phyloP scores from a whole-genome alignment of 2,113 vertebrate genomes.

The Aplodontia rufa region DNA sequence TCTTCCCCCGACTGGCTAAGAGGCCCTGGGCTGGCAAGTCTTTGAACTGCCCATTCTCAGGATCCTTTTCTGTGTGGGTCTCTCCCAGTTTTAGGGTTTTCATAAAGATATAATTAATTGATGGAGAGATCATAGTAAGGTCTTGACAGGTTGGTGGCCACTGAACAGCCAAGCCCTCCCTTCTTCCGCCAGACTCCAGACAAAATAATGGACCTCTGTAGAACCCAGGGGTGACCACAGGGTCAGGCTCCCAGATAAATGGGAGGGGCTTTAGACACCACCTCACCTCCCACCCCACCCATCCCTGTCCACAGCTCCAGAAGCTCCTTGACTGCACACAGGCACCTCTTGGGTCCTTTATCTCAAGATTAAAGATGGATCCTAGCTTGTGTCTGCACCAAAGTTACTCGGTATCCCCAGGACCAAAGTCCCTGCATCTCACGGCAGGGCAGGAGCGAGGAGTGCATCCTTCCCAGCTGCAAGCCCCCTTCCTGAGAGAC shows the following conservation, averaged over 20 bases:
- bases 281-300: not conserved
- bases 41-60: too few species aligned
- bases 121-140: not conserved
- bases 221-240: too few species aligned
- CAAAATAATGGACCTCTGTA: accelerated
- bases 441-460: not conserved
- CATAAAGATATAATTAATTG: not conserved
- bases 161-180: too few species aligned
- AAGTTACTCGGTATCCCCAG: not conserved
- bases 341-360: not conserved
- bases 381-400: not conserved
- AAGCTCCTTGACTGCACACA: not conserved
- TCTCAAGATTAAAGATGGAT: not conserved
- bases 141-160: not conserved
- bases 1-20: not conserved
- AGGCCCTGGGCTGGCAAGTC: not conserved
- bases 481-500: accelerated
- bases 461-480: not conserved
- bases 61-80: not conserved
- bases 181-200: not conserved
- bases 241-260: not conserved
- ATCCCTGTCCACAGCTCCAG: not conserved
- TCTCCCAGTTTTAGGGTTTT: not conserved
- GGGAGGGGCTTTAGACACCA: not conserved
- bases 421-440: not conserved